Conservation (phyloP, 1,140 invertebrate genomes). For the Paramacrobiotus metropolitanus region DNA sequence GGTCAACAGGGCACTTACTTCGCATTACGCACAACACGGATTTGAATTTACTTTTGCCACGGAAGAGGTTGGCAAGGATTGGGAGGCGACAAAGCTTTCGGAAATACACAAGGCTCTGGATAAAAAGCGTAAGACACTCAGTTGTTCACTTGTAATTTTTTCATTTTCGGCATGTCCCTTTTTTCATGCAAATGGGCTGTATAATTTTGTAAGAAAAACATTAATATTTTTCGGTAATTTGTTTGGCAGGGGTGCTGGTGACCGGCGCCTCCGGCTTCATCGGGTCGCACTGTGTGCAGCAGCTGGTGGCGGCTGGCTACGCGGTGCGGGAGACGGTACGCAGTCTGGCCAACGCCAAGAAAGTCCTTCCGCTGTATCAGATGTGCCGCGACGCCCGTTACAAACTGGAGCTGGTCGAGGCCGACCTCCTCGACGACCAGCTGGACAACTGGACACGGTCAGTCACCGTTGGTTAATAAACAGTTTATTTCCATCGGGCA, state of each 20-base stretch:
- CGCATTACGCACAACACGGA: too few species aligned
- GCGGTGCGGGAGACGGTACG: conserved; percentile 21
- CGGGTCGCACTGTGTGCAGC: conserved; percentile 21
- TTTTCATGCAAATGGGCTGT: too few species aligned
- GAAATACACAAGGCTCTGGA: too few species aligned
- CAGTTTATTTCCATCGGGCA: background rate
- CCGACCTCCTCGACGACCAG: conserved; percentile 23
- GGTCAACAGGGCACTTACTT: too few species aligned
- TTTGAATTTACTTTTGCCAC: too few species aligned
- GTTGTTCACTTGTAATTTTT: too few species aligned
- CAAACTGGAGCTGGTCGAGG: conserved; percentile 27
- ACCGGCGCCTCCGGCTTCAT: conserved; percentile 23
- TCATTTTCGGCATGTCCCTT: too few species aligned
- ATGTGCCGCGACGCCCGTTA: conserved; percentile 23
- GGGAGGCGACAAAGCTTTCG: too few species aligned
- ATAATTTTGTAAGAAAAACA: conserved; percentile 8
- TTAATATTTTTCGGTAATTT: too few species aligned
- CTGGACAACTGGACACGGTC: conserved; percentile 19
- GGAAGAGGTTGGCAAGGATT: too few species aligned
- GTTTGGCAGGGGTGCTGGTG: conserved; percentile 19
- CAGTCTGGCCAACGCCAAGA: conserved; percentile 19
- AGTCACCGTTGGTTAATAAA: background rate
- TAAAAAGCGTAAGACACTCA: too few species aligned
- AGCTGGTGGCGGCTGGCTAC: conserved; percentile 20
- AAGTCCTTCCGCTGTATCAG: conserved; percentile 17